Base-by-base conservation (phyloP, 2,888 invertebrate species). In the Yponomeuta malinellus region DNA sequence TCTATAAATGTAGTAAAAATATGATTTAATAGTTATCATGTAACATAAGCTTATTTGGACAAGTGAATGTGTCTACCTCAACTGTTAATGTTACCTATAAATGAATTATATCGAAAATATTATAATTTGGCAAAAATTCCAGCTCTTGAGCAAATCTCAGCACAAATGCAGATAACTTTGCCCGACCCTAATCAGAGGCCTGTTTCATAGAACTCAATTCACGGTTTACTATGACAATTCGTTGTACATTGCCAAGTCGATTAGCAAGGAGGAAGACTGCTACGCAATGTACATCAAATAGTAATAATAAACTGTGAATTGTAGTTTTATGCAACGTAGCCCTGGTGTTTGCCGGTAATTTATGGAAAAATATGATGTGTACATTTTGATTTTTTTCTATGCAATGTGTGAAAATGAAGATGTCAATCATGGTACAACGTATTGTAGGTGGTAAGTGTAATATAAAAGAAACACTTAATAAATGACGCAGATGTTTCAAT, bases 401-500 rank as follows among this genome's bases (percentile, higher is more conserved):
- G n/a, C 68, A 48, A 68, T 43, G 9, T 66, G 23, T 48, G 23
- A 48, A 48, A 48, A 48, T 68, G 2, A 48, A 43, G n/a, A 68
- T 43, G 9, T 67, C 72, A 72, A 68, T 71, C 73, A 78, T 79
- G 83, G 80, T 86, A 82, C 82, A 84, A 81, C 77, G 73, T 75
- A 79, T 72, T 79, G 77, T 86, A 86, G 82, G 78, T 77, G 71
- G 75, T 85, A 86, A 86, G 83, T 72, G 77, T 79, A 59, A 59
- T 69, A 74, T 73, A 72, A 72, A 76, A 81, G 79, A 78, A 68
- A 9, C 33, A 33, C 65, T 43, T 68, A 48, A 68, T 23, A 15
- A 64, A 67, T 67, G 29, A 67, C 23, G n/a, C n/a, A 68, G 10
- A 23, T 68, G 68, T 68, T 23, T 68, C n/a, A 67, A 37, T 68